A percentile compares a stretch with the other conserved stretches of the same genome.
Evolutionary conservation across 1,140 invertebrate genomes (phyloP).

Genomic region (Drosophila nannoptera): DNA sequence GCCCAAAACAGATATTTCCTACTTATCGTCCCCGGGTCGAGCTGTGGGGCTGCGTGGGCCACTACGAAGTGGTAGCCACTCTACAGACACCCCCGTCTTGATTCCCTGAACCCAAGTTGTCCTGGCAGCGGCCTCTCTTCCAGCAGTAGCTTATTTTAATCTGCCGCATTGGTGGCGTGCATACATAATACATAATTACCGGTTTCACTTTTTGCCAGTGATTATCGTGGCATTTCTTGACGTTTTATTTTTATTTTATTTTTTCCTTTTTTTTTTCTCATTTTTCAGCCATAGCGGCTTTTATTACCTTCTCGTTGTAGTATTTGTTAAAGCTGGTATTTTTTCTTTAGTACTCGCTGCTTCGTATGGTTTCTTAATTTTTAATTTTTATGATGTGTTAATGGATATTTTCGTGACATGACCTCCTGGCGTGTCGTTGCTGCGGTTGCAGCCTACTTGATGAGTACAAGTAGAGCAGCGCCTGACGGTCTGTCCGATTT

Average conservation of each 20-base stretch:
- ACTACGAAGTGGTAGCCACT: slow-evolving; percentile 32
- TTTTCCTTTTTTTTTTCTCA: slow-evolving; percentile 36
- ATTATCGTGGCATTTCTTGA: slow-evolving; percentile 75
- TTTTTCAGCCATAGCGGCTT: slow-evolving; percentile 64
- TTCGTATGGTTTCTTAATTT: slow-evolving; percentile 76
- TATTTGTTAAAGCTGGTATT: slow-evolving; percentile 16
- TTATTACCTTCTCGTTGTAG: slow-evolving; percentile 46
- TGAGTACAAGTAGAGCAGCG: slow-evolving; percentile 55
- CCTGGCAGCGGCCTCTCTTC: slow-evolving; percentile 44
- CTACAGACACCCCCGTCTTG: slow-evolving; percentile 2
- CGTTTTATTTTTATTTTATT: slow-evolving; percentile 49
- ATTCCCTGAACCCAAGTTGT: slow-evolving; percentile 37
- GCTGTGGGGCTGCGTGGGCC: slow-evolving; percentile 46
- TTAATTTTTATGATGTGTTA: slow-evolving; percentile 78
- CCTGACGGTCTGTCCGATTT: slow-evolving; percentile 30
- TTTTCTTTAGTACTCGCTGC: slow-evolving; percentile 13
- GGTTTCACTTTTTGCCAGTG: slow-evolving; percentile 73
- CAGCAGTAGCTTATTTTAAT: slow-evolving; percentile 67
- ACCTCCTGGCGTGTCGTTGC: slow-evolving; percentile 66
- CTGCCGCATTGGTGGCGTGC: slow-evolving; percentile 72
- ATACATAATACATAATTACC: slow-evolving; percentile 78
- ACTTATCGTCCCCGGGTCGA: slow-evolving; percentile 35
- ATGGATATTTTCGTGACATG: slow-evolving; percentile 77
- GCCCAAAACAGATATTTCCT: slow-evolving; percentile 65
- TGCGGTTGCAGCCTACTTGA: slow-evolving; percentile 52